A percentile compares a stretch with the other conserved stretches of the same genome.
These are phyloP conservation scores for Brenthis daphne DNA, from an alignment of 2,888 invertebrate genomes.

Conservation along the genomic window DNA sequence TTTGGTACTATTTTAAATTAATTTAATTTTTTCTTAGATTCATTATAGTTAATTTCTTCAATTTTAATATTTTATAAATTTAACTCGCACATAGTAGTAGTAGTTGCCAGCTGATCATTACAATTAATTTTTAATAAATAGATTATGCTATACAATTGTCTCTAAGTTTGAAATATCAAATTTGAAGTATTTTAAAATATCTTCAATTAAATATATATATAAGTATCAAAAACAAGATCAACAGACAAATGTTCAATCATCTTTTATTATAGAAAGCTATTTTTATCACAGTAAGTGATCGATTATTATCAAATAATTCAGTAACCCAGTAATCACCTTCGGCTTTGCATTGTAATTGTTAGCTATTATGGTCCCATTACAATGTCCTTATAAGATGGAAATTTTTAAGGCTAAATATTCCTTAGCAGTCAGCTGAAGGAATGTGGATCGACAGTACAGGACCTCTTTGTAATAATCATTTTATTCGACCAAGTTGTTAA, in stretches of 20 bases:
- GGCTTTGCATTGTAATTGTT: slow-evolving; percentile 70
- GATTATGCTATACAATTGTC: too few species aligned
- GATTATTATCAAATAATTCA: slow-evolving; percentile 77
- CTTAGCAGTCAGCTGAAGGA: slow-evolving; percentile 26
- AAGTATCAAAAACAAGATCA: background rate
- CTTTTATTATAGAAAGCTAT: slow-evolving; percentile 36
- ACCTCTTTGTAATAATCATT: background rate
- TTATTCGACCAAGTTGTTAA: background rate
- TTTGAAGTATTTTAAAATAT: too few species aligned
- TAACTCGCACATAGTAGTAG: too few species aligned
- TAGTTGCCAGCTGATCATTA: too few species aligned
- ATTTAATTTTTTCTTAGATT: too few species aligned
- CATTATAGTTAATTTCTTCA: too few species aligned
- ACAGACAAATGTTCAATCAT: slow-evolving; percentile 13
- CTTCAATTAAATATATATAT: too few species aligned
- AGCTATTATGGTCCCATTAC: slow-evolving; percentile 56
- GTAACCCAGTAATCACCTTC: slow-evolving; percentile 77
- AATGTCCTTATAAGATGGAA: slow-evolving; percentile 31
- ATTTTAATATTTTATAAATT: background rate
- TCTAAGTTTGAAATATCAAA: background rate
- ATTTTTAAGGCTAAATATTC: slow-evolving; percentile 32
- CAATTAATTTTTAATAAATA: too few species aligned
- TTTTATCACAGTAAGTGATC: slow-evolving; percentile 60
- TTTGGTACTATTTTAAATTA: too few species aligned
- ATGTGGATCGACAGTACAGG: slow-evolving; percentile 10